Evolutionary conservation across 2,797 vertebrate species (phyloP).

Genomic region (Schizothorax lantsangensis): DNA sequence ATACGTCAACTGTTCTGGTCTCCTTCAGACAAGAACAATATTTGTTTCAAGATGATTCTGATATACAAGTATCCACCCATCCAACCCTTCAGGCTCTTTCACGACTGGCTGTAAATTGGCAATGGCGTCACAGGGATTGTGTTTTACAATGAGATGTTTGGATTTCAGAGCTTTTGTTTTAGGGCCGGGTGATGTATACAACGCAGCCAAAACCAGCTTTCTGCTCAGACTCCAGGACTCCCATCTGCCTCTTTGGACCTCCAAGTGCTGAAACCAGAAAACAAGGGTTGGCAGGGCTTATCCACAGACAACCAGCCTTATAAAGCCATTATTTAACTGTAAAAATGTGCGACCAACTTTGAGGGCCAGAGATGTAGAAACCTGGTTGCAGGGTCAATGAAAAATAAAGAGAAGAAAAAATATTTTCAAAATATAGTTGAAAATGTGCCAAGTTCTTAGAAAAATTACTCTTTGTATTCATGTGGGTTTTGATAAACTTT

Average conservation of each 20-base stretch:
- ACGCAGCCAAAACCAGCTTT: slow-evolving; percentile 73
- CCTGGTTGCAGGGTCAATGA: not conserved
- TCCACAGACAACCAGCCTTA: slow-evolving; percentile 66
- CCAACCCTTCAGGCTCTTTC: slow-evolving; percentile 51
- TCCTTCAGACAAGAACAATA: slow-evolving; percentile 58
- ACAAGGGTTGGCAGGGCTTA: slow-evolving; percentile 70
- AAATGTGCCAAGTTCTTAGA: not conserved
- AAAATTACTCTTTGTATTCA: not conserved
- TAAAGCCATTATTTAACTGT: slow-evolving; percentile 64
- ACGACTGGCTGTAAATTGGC: slow-evolving; percentile 64
- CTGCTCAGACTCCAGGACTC: slow-evolving; percentile 66
- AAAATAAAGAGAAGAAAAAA: not conserved
- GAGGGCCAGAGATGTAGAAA: slow-evolving; percentile 43
- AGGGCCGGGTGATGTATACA: slow-evolving; percentile 33
- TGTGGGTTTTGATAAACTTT: not conserved
- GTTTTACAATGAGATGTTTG: slow-evolving; percentile 72
- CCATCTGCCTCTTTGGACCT: slow-evolving; percentile 67
- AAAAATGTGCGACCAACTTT: slow-evolving; percentile 52
- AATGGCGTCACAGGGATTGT: slow-evolving; percentile 53
- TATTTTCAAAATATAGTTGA: not conserved
- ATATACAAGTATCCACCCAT: slow-evolving; percentile 57
- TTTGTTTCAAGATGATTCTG: slow-evolving; percentile 57
- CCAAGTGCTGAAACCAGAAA: slow-evolving; percentile 69
- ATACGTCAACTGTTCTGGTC: not conserved
- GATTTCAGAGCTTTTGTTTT: slow-evolving; percentile 61